These are phyloP conservation scores for Lepas anatifera DNA, from an alignment of 2,888 invertebrate genomes.

Conservation along the genomic window DNA sequence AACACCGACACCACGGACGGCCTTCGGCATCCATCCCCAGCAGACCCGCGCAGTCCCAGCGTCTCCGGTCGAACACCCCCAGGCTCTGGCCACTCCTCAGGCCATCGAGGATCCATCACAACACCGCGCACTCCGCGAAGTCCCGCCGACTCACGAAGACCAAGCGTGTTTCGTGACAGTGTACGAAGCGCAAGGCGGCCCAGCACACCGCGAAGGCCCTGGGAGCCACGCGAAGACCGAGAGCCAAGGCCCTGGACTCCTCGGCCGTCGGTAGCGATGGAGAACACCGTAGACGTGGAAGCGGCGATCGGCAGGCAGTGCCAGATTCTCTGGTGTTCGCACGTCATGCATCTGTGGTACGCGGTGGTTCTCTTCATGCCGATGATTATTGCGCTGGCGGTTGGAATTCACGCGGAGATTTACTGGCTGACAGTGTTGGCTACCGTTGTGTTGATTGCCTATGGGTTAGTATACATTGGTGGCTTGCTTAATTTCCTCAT, in stretches of 20 bases:
- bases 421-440: background rate
- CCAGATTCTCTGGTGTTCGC: conserved; percentile 4
- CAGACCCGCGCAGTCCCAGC: too few species aligned
- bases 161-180: background rate
- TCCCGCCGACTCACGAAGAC: background rate
- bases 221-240: background rate
- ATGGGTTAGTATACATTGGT: background rate
- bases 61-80: too few species aligned
- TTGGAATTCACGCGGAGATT: background rate
- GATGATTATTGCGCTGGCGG: background rate
- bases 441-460: background rate
- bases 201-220: background rate
- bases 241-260: background rate
- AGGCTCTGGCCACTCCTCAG: too few species aligned
- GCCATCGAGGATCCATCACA: too few species aligned
- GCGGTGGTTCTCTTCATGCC: background rate
- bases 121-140: background rate
- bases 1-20: too few species aligned
- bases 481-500: background rate
- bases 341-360: background rate
- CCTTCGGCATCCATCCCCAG: too few species aligned
- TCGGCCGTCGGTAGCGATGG: background rate
- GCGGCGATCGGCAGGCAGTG: background rate
- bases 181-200: background rate
- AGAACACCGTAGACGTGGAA: background rate